Base-by-base conservation (phyloP, 2,888 invertebrate genomes). In the Teleogryllus oceanicus region DNA sequence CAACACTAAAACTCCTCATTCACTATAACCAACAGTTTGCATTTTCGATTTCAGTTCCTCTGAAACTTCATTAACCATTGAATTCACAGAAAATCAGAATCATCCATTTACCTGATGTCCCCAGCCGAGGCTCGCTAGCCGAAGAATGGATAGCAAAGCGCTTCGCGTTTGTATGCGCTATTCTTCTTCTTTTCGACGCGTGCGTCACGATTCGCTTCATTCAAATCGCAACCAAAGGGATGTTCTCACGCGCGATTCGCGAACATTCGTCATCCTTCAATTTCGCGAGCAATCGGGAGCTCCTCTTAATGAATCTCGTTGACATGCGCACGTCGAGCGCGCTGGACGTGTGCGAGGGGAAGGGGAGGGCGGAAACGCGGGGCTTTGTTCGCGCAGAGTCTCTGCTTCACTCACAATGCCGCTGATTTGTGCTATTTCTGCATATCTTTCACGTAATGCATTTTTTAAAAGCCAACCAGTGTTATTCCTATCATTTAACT, bases 371-470 rank as follows among this genome's bases (percentile, higher is more conserved):
- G n/a, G 62, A 62, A 62, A 8, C 62, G 62, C 4, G 8, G 37
- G 37, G 37, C 37, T 37, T 37, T 37, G 37, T 37, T 37, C 37
- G 37, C 10, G 37, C 37, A 8, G 37, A 5, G 37, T 37, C 37
- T 37, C 37, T 8, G 37, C 37, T 37, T 62, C 62, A 4, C 62
- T 62, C 62, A 18, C 62, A 37, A 37, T 37, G 62, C 62, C 13
- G 62, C 62, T 62, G 62, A 62, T 62, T 62, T 62, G 62, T 62
- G n/a, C 5, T n/a, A 62, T 62, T 62, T 62, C 62, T 62, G 62
- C 62, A 62, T 62, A 62, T 62, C 62, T 62, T 62, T 62, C 62
- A 62, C n/a, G 62, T 62, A 62, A 62, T 62, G 62, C 62, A 62
- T 62, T 62, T 62, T 62, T 62, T 13, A 62, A 62, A 62, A 62